phyloP scores from a whole-genome alignment of 1,140 invertebrate species.

The Magallana angulata region DNA sequence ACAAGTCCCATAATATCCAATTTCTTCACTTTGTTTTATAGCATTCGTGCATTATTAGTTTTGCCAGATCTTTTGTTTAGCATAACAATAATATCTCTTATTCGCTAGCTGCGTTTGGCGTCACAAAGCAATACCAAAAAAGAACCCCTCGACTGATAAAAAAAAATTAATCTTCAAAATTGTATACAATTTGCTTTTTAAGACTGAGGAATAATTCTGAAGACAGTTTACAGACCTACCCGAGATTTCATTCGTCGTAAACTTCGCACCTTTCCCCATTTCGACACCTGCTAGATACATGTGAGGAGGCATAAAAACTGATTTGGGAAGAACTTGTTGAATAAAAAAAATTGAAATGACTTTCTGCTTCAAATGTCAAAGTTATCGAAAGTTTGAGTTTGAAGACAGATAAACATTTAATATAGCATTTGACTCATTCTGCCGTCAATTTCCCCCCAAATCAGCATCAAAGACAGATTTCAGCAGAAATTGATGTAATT shows the following conservation, averaged over 20 bases:
- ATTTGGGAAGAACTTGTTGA: slow-evolving; percentile 19
- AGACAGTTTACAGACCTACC: slow-evolving; percentile 2
- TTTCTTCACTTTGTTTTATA: slow-evolving; percentile 40
- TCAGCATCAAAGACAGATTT: slow-evolving; percentile 29
- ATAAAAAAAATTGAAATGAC: slow-evolving; percentile 18
- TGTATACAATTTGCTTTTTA: background rate
- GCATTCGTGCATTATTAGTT: slow-evolving; percentile 27
- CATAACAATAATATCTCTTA: slow-evolving; percentile 9
- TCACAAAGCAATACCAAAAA: slow-evolving; percentile 20
- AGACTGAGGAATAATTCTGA: background rate
- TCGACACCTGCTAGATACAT: slow-evolving; percentile 12
- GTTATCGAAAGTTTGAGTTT: slow-evolving; percentile 20
- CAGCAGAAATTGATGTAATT: slow-evolving; percentile 46
- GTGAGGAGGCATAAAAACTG: background rate
- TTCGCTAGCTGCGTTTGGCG: background rate
- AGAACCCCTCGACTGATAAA: slow-evolving; percentile 21
- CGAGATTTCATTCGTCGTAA: slow-evolving; percentile 1
- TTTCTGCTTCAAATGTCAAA: slow-evolving; percentile 47
- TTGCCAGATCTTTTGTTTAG: slow-evolving; percentile 20
- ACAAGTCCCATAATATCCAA: slow-evolving; percentile 8
- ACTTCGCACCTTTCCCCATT: background rate
- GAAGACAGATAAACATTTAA: slow-evolving; percentile 32
- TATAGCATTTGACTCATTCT: slow-evolving; percentile 41
- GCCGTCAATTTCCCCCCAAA: slow-evolving; percentile 19
- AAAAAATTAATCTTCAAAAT: slow-evolving; percentile 32